A percentile compares a stretch with the other conserved stretches of the same genome.
Conservation (phyloP, 53 echinoderm and acorn worm genomes). For the Henricia sp. region DNA sequence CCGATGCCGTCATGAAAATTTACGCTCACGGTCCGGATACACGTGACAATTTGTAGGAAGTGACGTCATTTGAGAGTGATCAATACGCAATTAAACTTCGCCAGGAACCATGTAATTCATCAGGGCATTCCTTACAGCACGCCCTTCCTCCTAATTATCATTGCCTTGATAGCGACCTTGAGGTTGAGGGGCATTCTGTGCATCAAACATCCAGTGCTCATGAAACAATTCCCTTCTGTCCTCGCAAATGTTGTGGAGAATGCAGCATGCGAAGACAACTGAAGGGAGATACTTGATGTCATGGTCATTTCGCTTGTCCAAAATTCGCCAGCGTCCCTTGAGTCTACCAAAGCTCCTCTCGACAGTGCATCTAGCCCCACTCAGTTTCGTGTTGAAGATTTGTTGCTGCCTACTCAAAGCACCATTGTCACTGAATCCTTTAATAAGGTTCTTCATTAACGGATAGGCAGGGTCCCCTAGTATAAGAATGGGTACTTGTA, state of each 20-base stretch:
- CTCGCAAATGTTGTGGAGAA: slow-evolving; percentile 70
- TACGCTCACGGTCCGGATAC: too few relatives aligned
- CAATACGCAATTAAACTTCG: too few relatives aligned
- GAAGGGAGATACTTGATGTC: slow-evolving; percentile 8
- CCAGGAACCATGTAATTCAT: background rate
- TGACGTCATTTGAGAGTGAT: too few relatives aligned
- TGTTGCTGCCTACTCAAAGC: slow-evolving; percentile 13
- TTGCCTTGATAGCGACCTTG: background rate
- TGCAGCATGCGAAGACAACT: slow-evolving; percentile 46
- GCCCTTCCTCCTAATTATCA: background rate
- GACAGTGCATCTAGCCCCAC: slow-evolving; percentile 43
- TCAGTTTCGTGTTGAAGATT: slow-evolving; percentile 9
- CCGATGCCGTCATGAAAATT: too few relatives aligned
- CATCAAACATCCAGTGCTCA: slow-evolving; percentile 9
- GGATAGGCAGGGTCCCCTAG: slow-evolving; percentile 36
- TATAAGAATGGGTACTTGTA: background rate
- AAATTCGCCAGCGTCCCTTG: slow-evolving; percentile 63
- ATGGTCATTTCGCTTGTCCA: slow-evolving; percentile 57
- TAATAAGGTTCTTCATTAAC: slow-evolving; percentile 41
- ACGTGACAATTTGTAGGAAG: too few relatives aligned
- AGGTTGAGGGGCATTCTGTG: background rate
- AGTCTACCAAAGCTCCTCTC: slow-evolving; percentile 60
- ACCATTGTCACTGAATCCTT: slow-evolving; percentile 19
- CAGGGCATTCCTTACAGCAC: background rate
- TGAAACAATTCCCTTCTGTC: background rate